Percentiles rank a stretch among this genome's conserved stretches.
phyloP scores from a whole-genome alignment of 2,113 vertebrate species.

The Vicugna pacos region DNA sequence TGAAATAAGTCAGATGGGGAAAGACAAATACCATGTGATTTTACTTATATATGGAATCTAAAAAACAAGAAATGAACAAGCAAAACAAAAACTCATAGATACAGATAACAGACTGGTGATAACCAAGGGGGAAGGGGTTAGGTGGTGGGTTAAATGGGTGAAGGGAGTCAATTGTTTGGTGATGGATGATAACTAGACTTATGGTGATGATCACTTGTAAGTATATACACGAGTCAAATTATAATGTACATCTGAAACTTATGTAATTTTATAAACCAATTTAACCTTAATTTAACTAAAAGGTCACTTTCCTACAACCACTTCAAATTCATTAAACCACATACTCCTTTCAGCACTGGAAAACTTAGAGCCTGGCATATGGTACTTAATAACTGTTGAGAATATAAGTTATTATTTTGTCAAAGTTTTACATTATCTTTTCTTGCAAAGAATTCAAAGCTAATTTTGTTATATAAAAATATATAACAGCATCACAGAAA shows the following conservation, averaged over 20 bases:
- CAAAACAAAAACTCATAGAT: not conserved
- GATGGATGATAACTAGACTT: not conserved
- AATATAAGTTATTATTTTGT: conserved; percentile 2
- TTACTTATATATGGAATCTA: not conserved
- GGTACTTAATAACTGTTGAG: not conserved
- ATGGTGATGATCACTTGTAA: not conserved
- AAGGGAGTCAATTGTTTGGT: not conserved
- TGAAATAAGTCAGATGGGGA: not conserved
- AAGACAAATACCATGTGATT: not conserved
- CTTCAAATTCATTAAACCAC: not conserved
- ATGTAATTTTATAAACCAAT: not conserved
- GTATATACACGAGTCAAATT: not conserved
- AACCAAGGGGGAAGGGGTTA: not conserved
- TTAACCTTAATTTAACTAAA: not conserved
- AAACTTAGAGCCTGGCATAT: not conserved
- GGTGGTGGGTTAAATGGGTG: not conserved
- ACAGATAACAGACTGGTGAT: not conserved
- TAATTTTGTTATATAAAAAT: not conserved
- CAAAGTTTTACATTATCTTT: conserved; percentile 2
- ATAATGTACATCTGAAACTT: not conserved
- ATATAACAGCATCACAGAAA: not conserved
- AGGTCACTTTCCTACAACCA: not conserved
- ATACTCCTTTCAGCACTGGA: not conserved
- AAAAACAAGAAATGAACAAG: not conserved
- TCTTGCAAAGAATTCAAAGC: not conserved